phyloP scores from a whole-genome alignment of 1,140 invertebrate species.

The Harpegnathos saltator region DNA sequence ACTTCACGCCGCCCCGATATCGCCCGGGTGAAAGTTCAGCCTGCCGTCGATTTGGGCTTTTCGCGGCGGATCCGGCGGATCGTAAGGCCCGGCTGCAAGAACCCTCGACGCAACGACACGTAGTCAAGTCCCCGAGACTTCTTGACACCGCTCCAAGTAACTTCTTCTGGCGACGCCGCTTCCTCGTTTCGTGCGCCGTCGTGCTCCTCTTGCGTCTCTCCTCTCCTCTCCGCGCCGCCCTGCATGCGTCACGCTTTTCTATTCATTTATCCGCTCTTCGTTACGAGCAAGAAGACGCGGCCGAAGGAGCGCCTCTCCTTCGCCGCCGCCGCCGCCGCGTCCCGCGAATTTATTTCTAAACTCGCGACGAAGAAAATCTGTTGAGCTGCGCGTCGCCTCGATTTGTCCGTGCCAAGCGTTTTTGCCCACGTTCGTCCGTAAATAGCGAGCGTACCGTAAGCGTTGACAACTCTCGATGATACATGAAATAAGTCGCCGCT shows the following conservation, averaged over 20 bases:
- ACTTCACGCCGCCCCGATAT: constrained; percentile 47
- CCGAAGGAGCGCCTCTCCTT: not conserved
- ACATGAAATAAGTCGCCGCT: constrained; percentile 21
- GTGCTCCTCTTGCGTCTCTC: constrained; percentile 12
- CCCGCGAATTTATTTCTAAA: constrained; percentile 33
- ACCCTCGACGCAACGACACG: not conserved
- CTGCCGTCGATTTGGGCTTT: constrained; percentile 29
- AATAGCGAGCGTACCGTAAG: constrained; percentile 38
- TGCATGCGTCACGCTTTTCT: constrained; percentile 28
- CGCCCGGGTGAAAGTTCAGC: constrained; percentile 43
- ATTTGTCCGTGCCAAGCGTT: constrained; percentile 59
- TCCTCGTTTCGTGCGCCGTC: constrained; percentile 13
- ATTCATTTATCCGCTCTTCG: constrained; percentile 54
- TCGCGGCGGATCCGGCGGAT: not conserved
- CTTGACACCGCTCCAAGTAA: constrained; percentile 54
- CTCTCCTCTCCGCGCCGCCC: no score
- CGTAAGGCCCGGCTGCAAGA: constrained; percentile 4
- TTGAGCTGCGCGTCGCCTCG: constrained; percentile 34
- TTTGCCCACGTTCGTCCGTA: constrained; percentile 39
- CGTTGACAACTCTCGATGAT: constrained; percentile 53
- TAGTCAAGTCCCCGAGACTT: constrained; percentile 35
- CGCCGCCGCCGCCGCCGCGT: not conserved
- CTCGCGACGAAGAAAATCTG: constrained; percentile 45
- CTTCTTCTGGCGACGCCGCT: constrained; percentile 28
- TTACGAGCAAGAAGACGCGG: constrained; percentile 40